Conservation (phyloP, 2,888 invertebrate genomes). For the Autographa pulchrina region DNA sequence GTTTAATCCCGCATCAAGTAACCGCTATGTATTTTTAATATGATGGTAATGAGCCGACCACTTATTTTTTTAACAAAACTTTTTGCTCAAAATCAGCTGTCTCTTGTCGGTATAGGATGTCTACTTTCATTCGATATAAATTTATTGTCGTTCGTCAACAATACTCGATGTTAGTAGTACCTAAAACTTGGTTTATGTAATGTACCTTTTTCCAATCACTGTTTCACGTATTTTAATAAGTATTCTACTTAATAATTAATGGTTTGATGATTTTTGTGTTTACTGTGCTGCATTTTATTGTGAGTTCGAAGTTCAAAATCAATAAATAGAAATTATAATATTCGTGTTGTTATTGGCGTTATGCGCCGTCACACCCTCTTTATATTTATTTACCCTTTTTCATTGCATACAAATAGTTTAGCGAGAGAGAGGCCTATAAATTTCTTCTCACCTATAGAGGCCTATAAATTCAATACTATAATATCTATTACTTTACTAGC, state of each 20-base stretch:
- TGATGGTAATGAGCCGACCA: slow-evolving; percentile 79
- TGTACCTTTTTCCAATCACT: slow-evolving; percentile 78
- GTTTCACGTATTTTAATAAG: slow-evolving; percentile 84
- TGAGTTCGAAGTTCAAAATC: slow-evolving; percentile 90
- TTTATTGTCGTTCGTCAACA: slow-evolving; percentile 72
- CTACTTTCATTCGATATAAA: slow-evolving; percentile 73
- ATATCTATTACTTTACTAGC: no score
- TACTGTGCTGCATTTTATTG: slow-evolving; percentile 89
- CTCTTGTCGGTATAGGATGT: slow-evolving; percentile 74
- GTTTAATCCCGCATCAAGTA: slow-evolving; percentile 84
- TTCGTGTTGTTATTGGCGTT: slow-evolving; percentile 82
- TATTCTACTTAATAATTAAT: slow-evolving; percentile 79
- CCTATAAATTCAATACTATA: no score
- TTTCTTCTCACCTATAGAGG: no score
- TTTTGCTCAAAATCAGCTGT: slow-evolving; percentile 87
- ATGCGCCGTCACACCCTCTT: slow-evolving; percentile 33
- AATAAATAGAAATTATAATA: slow-evolving; percentile 88
- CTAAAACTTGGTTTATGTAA: slow-evolving; percentile 76
- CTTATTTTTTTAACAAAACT: slow-evolving; percentile 86
- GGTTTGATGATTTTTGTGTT: slow-evolving; percentile 87
- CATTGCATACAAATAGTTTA: neutral
- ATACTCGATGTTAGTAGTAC: slow-evolving; percentile 82
- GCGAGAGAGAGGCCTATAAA: no score
- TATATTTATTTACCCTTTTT: neutral
- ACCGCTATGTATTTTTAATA: slow-evolving; percentile 85